phyloP scores from a whole-genome alignment of 2,113 vertebrate species.

The Junco hyemalis region DNA sequence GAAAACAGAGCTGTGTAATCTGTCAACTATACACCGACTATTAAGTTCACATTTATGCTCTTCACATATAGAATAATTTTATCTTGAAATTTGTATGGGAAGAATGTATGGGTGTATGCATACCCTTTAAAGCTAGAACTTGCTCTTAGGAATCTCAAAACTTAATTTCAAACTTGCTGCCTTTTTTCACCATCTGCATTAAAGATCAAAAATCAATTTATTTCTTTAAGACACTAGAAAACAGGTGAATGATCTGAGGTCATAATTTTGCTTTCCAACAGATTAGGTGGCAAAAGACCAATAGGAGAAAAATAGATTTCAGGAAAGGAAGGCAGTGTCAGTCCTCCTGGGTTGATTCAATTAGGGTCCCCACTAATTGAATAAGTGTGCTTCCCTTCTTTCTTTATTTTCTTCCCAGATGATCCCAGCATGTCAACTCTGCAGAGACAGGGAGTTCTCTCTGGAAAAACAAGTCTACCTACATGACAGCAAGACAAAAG shows the following conservation, averaged over 20 bases:
- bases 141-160: background rate
- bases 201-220: background rate
- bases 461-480: background rate
- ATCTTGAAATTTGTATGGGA: background rate
- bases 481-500: background rate
- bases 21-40: background rate
- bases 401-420: background rate
- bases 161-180: background rate
- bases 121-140: background rate
- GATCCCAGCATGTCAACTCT: background rate
- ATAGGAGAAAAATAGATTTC: background rate
- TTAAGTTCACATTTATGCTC: background rate
- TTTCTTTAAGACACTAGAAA: background rate
- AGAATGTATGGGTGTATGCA: fast-evolving
- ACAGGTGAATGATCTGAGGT: background rate
- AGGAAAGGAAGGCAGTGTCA: background rate
- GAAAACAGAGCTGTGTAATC: background rate
- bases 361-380: background rate
- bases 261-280: background rate
- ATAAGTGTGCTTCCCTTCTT: background rate
- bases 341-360: background rate
- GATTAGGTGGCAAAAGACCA: background rate
- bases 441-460: background rate
- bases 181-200: background rate
- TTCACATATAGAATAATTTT: background rate